Evolutionary conservation across 2,888 invertebrate genomes (phyloP).

Genomic region (Pandemis corylana): DNA sequence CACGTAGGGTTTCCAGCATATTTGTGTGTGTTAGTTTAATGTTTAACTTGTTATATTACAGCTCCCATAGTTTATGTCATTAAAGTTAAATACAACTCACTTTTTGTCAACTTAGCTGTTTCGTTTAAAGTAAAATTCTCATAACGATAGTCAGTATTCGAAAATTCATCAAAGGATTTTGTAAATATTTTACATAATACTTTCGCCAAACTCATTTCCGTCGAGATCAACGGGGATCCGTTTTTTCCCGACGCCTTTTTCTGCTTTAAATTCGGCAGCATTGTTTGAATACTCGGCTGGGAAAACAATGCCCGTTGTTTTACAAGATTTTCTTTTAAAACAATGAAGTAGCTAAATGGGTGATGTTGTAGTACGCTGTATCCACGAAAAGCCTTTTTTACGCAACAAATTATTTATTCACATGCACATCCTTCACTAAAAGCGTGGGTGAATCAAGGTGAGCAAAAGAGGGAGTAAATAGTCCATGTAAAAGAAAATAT

Average conservation of each 20-base stretch:
- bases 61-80: too few species aligned
- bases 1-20: too few species aligned
- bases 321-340: slow-evolving; percentile 46
- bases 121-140: slow-evolving; percentile 6
- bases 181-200: slow-evolving; percentile 53
- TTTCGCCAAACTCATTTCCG: slow-evolving; percentile 56
- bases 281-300: slow-evolving; percentile 44
- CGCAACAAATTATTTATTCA: neutral
- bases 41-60: too few species aligned
- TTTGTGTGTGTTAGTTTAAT: too few species aligned
- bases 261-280: slow-evolving; percentile 33
- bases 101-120: too few species aligned
- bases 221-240: slow-evolving; percentile 51
- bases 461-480: too few species aligned
- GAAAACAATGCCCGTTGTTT: slow-evolving; percentile 55
- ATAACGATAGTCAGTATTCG: slow-evolving; percentile 7
- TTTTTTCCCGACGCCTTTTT: slow-evolving; percentile 52
- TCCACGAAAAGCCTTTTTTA: neutral
- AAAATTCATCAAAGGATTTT: slow-evolving; percentile 50
- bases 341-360: slow-evolving; percentile 11
- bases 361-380: neutral
- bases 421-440: neutral
- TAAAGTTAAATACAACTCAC: too few species aligned
- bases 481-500: too few species aligned
- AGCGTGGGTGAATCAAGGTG: neutral